Percentiles rank a stretch among this genome's conserved stretches.
Conservation (phyloP, 2,797 vertebrate genomes). For the Podarcis siculus region DNA sequence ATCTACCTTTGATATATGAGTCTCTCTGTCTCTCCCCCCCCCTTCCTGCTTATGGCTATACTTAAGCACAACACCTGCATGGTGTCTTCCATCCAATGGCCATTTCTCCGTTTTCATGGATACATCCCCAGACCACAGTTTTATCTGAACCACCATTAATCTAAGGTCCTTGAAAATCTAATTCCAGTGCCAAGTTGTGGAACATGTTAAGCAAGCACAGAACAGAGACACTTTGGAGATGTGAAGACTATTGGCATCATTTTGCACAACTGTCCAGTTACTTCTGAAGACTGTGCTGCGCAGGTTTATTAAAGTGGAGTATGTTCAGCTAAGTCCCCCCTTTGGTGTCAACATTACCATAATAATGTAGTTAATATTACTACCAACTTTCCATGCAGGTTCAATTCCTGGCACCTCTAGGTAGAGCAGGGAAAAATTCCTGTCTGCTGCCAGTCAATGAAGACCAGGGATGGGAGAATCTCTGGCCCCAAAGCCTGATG, state of each 20-base stretch:
- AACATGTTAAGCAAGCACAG: not conserved
- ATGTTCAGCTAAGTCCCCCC: no score
- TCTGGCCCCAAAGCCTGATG: no score
- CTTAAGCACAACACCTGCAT: not conserved
- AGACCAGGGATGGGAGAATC: no score
- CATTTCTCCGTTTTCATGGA: not conserved
- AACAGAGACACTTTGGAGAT: not conserved
- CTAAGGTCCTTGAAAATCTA: not conserved
- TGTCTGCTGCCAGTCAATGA: no score
- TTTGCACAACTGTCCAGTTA: not conserved
- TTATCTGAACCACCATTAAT: not conserved
- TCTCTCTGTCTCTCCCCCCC: not conserved
- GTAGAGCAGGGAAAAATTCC: no score
- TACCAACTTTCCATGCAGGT: no score
- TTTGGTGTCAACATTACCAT: no score
- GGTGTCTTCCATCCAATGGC: not conserved
- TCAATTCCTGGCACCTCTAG: no score
- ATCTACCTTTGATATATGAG: not conserved
- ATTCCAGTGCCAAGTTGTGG: not conserved
- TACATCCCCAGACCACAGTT: not conserved
- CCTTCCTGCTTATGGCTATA: not conserved
- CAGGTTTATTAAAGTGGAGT: no score
- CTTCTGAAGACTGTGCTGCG: not conserved
- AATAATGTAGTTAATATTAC: no score
- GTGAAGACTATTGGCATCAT: not conserved